Percentiles rank a stretch among this genome's conserved stretches.
Conservation (phyloP, 2,888 invertebrate genomes). For the Melanostoma scalare region DNA sequence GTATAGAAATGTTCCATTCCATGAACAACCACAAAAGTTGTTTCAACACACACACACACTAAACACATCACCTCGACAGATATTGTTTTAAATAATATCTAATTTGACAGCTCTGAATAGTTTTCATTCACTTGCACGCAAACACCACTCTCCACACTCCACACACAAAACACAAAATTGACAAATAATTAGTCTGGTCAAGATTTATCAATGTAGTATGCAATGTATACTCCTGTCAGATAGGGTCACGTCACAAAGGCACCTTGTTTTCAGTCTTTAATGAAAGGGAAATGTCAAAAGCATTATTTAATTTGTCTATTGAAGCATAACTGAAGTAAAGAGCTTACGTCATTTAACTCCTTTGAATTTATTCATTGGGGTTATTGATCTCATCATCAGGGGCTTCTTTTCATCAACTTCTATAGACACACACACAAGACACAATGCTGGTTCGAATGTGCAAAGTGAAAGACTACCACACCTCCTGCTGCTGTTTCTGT, state of each 20-base stretch:
- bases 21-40: constrained; percentile 24
- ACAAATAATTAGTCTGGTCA: constrained; percentile 37
- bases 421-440: neutral
- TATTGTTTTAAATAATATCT: constrained; percentile 26
- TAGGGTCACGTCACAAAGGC: neutral
- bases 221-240: constrained; percentile 3
- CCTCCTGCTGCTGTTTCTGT: constrained; percentile 21
- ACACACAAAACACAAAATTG: neutral
- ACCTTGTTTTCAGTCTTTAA: neutral
- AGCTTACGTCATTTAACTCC: constrained; percentile 10
- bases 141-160: too few relatives aligned
- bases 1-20: too few relatives aligned
- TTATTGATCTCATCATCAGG: constrained; percentile 28
- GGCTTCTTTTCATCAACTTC: constrained; percentile 21
- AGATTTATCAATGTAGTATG: constrained; percentile 18
- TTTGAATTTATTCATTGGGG: constrained; percentile 16
- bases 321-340: neutral
- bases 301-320: constrained; percentile 35
- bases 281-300: constrained; percentile 42
- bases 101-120: constrained; percentile 53
- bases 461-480: constrained; percentile 13
- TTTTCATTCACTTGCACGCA: constrained; percentile 10
- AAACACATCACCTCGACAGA: constrained; percentile 18
- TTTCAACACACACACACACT: constrained; percentile 8
- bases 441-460: neutral